Conservation (phyloP, 2,888 invertebrate genomes). For the Galeruca laticollis region DNA sequence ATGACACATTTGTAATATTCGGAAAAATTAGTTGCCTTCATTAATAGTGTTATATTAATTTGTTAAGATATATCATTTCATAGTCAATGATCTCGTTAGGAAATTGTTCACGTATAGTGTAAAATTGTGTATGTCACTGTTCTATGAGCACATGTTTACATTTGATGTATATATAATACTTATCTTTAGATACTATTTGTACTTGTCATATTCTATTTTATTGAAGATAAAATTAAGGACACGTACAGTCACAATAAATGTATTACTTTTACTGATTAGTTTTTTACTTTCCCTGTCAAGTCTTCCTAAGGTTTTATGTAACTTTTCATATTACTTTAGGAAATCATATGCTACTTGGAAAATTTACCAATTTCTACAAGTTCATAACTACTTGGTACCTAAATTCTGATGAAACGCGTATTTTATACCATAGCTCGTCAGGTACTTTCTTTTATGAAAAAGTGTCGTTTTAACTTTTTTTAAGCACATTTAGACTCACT, state of each 20-base stretch:
- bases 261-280: slow-evolving; percentile 39
- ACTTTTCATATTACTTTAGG: too few relatives aligned
- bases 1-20: slow-evolving; percentile 26
- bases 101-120: slow-evolving; percentile 53
- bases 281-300: neutral
- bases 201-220: slow-evolving; percentile 58
- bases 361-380: too few relatives aligned
- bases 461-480: too few relatives aligned
- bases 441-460: too few relatives aligned
- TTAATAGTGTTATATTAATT: slow-evolving; percentile 51
- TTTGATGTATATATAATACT: slow-evolving; percentile 54
- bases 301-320: too few relatives aligned
- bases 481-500: too few relatives aligned
- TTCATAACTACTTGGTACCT: too few relatives aligned
- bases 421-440: too few relatives aligned
- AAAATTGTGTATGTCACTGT: slow-evolving; percentile 53
- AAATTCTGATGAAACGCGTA: too few relatives aligned
- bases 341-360: too few relatives aligned
- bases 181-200: slow-evolving; percentile 58
- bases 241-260: slow-evolving; percentile 54
- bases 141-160: slow-evolving; percentile 52
- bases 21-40: slow-evolving; percentile 49
- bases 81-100: slow-evolving; percentile 63
- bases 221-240: slow-evolving; percentile 53
- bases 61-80: slow-evolving; percentile 58